A percentile compares a stretch with the other conserved stretches of the same genome.
Conservation (phyloP, 2,113 vertebrate species). For the Rhegmatorhina hoffmannsi region DNA sequence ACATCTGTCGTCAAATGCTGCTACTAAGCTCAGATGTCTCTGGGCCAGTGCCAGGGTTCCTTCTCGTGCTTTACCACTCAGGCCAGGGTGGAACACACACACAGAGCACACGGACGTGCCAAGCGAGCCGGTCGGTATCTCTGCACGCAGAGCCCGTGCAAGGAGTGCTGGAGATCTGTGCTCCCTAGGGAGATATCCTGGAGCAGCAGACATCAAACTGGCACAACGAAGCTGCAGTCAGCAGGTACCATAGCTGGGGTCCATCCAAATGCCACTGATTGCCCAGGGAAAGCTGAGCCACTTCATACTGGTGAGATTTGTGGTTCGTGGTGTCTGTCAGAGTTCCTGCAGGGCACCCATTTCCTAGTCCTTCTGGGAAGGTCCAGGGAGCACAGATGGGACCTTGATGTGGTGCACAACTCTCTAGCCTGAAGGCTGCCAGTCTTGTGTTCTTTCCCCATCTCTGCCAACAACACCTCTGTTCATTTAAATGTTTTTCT, state of each 20-base stretch:
- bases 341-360: background rate
- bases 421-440: background rate
- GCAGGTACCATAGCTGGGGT: background rate
- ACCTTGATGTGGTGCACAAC: background rate
- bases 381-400: background rate
- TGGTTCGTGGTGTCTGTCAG: background rate
- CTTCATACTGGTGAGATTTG: background rate
- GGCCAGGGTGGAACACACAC: background rate
- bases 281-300: background rate
- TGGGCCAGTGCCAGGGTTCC: background rate
- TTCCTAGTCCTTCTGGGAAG: background rate
- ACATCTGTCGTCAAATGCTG: constrained; percentile 62
- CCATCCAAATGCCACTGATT: background rate
- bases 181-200: background rate
- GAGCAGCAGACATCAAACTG: background rate
- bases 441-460: background rate
- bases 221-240: background rate
- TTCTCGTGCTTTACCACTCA: background rate
- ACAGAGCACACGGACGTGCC: background rate
- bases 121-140: background rate
- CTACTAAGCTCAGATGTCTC: constrained; percentile 50
- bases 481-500: background rate
- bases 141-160: background rate
- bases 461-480: constrained; percentile 3
- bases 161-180: background rate